Evolutionary conservation across 2,888 invertebrate species (phyloP), one percentile per base, ranked within the genome.

Genomic region (Caenorhabditis sp.): DNA sequence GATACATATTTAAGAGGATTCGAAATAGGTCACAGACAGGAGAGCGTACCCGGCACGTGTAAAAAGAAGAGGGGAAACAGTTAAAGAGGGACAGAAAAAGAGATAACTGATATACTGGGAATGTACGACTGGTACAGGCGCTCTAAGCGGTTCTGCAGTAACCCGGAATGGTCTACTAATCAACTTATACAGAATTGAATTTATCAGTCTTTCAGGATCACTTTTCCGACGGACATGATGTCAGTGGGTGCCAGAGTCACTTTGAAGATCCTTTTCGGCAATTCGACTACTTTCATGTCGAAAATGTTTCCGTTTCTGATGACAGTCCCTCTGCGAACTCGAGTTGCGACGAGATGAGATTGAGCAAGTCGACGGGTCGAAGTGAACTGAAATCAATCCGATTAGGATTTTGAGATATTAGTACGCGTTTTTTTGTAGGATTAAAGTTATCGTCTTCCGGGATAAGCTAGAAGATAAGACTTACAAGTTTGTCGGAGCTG

Each of bases 221-320:
- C n/a, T 9, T 18, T 51, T 37, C 80, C 80, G 22, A 80, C 65
- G 20, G 80, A 69, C 69, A 80, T 70, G 26, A 74, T 74, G 24
- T 74, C 65, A 0, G 60, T 37, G 15, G 26, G 3, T 0, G 69
- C 47, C 13, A 80, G 50, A 1, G 58, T 64, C 8, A 68, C 11
- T 20, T 80, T 72, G 62, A 80, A 74, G 18, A 74, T 74, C 44
- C 44, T 35, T 20, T 58, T 20, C 2, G 74, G 69, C 6, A 80
- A n/a, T 9, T 56, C 50, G 8, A 74, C 64, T n/a, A 58, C 58
- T 32, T 74, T 69, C 0, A 80, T 65, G n/a, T 74, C 64, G 32
- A 80, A 80, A 11, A 80, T 68, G 58, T 74, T 80, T 11, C 80
- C 80, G 62, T 60, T 69, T 2, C 69, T 37, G 24, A 80, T 74